A percentile compares a stretch with the other conserved stretches of the same genome.
phyloP scores from a whole-genome alignment of 2,888 invertebrate genomes.

The Mythimna albipuncta region DNA sequence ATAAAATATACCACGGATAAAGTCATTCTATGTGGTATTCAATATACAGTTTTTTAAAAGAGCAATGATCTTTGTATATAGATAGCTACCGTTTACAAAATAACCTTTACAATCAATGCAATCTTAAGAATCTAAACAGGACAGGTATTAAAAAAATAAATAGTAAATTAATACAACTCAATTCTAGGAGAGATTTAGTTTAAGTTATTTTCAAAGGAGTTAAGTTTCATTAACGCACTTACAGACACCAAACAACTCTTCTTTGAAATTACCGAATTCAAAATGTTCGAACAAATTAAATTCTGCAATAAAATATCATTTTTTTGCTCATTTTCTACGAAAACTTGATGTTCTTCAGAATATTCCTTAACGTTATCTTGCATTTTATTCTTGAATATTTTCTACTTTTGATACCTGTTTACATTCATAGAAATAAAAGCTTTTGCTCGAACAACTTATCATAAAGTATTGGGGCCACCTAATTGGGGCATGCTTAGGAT shows the following conservation, averaged over 20 bases:
- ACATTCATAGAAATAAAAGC: conserved; percentile 7
- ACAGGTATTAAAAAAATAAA: no score
- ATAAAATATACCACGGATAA: no score
- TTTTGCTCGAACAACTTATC: conserved; percentile 1
- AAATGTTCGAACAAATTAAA: not conserved
- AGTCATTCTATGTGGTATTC: no score
- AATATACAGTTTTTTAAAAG: no score
- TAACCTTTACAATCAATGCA: not conserved
- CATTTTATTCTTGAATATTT: conserved; percentile 11
- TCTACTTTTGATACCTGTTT: conserved; percentile 6
- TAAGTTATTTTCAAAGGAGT: not conserved
- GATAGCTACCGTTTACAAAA: not conserved
- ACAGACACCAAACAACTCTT: not conserved
- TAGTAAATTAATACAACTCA: not conserved
- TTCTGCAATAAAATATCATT: not conserved
- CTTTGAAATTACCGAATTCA: not conserved
- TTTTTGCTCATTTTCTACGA: not conserved
- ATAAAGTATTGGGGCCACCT: not conserved
- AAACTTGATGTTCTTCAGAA: not conserved
- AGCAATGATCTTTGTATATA: not conserved
- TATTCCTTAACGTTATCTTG: not conserved
- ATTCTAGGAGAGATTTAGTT: not conserved
- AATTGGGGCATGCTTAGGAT: not conserved
- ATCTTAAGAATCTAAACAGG: not conserved
- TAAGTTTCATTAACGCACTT: not conserved